These are phyloP conservation scores for Megaceryle torquata DNA, from an alignment of 2,113 vertebrate species.

Conservation along the genomic window DNA sequence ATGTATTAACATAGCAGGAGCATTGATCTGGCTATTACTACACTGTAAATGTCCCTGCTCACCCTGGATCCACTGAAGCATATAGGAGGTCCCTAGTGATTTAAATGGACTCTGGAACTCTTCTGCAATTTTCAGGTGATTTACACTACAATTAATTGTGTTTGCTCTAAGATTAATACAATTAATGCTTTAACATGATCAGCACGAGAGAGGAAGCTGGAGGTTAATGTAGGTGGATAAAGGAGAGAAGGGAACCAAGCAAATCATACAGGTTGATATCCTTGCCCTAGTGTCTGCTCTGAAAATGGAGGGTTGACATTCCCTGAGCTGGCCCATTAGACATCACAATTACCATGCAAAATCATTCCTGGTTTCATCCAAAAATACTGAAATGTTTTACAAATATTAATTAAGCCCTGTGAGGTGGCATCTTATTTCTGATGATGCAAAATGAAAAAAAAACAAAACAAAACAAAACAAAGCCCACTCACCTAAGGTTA, in stretches of 20 bases:
- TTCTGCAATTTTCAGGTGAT: not conserved
- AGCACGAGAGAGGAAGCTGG: not conserved
- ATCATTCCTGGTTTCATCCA: not conserved
- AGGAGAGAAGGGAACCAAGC: not conserved
- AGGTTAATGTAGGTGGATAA: not conserved
- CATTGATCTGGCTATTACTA: not conserved
- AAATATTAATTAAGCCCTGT: not conserved
- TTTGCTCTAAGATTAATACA: constrained; percentile 16
- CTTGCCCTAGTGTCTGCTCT: not conserved
- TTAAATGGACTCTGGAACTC: not conserved
- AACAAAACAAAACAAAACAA: not conserved
- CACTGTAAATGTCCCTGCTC: not conserved
- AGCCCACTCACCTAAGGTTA: not conserved
- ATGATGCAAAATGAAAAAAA: not conserved
- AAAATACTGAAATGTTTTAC: not conserved
- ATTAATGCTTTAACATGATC: not conserved
- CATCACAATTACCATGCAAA: not conserved
- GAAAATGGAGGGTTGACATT: not conserved
- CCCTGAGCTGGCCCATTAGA: not conserved
- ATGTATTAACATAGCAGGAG: not conserved
- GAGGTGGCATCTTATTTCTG: not conserved
- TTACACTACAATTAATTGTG: not conserved
- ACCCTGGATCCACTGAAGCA: not conserved
- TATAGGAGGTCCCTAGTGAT: not conserved
- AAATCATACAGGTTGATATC: not conserved